Percentiles rank a stretch among this genome's conserved stretches.
These are phyloP conservation scores for Polyploca ridens DNA, from an alignment of 2,888 invertebrate genomes.

Conservation along the genomic window DNA sequence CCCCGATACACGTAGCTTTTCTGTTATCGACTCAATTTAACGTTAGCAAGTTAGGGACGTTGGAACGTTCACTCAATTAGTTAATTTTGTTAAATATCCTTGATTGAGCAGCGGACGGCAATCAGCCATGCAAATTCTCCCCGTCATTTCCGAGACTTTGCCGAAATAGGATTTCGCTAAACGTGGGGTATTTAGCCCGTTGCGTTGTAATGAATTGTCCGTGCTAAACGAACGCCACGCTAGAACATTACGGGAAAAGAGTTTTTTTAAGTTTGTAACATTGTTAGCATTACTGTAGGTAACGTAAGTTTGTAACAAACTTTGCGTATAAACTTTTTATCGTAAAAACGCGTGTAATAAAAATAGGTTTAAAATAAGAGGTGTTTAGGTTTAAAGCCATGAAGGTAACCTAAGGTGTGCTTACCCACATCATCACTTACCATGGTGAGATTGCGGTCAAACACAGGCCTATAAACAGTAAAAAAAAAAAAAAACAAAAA, in stretches of 20 bases:
- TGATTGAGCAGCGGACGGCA: conserved; percentile 83
- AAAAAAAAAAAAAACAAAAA: too few species aligned
- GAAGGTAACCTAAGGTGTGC: too few species aligned
- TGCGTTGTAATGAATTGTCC: conserved; percentile 46
- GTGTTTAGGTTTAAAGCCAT: too few species aligned
- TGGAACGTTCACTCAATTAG: conserved; percentile 81
- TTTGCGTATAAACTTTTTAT: too few species aligned
- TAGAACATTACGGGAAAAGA: conserved; percentile 37
- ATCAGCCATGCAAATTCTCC: conserved; percentile 82
- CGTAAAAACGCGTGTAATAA: too few species aligned
- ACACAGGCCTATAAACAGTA: too few species aligned
- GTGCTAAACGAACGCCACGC: conserved; percentile 34
- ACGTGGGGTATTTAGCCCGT: conserved; percentile 49
- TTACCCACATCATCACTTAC: too few species aligned
- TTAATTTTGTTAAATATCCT: conserved; percentile 84
- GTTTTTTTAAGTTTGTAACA: conserved; percentile 23
- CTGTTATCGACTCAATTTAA: conserved; percentile 69
- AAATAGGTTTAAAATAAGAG: too few species aligned
- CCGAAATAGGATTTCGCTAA: conserved; percentile 60
- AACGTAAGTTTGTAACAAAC: conserved; percentile 15
- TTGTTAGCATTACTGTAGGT: not conserved
- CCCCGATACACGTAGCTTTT: conserved; percentile 65
- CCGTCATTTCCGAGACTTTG: conserved; percentile 62
- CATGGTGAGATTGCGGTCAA: too few species aligned
- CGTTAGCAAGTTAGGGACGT: conserved; percentile 51